Base-by-base conservation (phyloP, 2,888 invertebrate species). In the Argyresthia goedartella region DNA sequence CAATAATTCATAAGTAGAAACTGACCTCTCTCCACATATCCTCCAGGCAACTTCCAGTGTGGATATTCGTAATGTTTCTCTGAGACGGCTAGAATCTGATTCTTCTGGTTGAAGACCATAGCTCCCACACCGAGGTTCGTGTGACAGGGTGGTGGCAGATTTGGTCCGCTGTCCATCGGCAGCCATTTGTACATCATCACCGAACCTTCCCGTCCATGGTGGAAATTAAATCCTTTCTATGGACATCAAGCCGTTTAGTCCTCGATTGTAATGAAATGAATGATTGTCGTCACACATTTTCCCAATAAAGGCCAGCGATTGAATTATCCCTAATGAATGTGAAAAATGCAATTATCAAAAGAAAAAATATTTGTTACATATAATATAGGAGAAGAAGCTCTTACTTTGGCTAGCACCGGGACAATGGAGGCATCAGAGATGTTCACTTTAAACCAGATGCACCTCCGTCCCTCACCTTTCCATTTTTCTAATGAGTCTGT, bases 11-110 rank as follows among this genome's bases (percentile, higher is more conserved):
- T n/a, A n/a, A n/a, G n/a, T 25, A 25, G 6, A 25, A 25, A 25
- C 25, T 65, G 73, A 93, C 95, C 92, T 76, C 91, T 92, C 69
- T 97, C 94, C 13, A 95, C 94, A 81, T 94, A 94, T 51, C 97
- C 97, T 52, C 98, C 97, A 11, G 98, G 97, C 8, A 97, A 82
- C 78, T 98, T 98, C 96, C 96, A 97, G 64, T 91, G 90, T 1
- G 90, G 88, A 53, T 81, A 78, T 13, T 86, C 73, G 62, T 88
- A 87, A 67, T 90, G 89, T 66, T 90, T 92, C 69, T 98, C 97
- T 55, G 91, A 90, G 39, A 98, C 91, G 1, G 94, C 93, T 52
- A 98, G 85, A 50, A 98, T 70, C 71, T 96, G 90, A 42, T 91
- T 82, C 1, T 89, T 87, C 1, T 91, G 88, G 68, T 96, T 95